Conservation (phyloP, 2,888 invertebrate genomes). For the Gari tellinella region DNA sequence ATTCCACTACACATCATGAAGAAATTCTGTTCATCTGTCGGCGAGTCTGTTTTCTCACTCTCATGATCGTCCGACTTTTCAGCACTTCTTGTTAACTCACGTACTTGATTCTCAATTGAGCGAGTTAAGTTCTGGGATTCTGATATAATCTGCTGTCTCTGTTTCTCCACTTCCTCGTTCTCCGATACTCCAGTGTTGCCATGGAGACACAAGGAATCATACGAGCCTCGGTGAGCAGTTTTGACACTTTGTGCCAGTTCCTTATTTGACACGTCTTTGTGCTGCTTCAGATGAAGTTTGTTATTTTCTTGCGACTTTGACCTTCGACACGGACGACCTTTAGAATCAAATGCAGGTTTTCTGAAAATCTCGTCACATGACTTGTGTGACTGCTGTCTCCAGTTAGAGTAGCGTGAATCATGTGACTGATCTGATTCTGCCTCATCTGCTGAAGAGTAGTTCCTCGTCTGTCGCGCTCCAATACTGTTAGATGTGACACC, state of each 20-base stretch:
- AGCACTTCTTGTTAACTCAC: constrained; percentile 40
- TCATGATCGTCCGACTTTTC: constrained; percentile 57
- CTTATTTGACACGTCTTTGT: constrained; percentile 73
- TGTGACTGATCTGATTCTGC: constrained; percentile 32
- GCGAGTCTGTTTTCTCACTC: constrained; percentile 59
- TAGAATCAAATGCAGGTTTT: constrained; percentile 51
- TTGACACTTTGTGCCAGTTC: constrained; percentile 60
- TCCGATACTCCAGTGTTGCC: constrained; percentile 1
- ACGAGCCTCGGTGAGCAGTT: constrained; percentile 27
- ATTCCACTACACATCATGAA: constrained; percentile 62
- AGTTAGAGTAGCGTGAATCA: constrained; percentile 50
- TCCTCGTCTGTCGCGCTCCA: constrained; percentile 5
- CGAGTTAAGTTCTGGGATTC: constrained; percentile 55
- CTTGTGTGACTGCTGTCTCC: constrained; percentile 63
- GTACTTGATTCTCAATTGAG: constrained; percentile 39
- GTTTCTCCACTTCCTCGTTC: constrained; percentile 24
- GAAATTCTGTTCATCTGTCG: constrained; percentile 82
- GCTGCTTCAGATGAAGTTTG: constrained; percentile 63
- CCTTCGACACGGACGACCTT: constrained; percentile 87
- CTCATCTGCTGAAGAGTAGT: constrained; percentile 55
- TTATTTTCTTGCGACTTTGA: constrained; percentile 87
- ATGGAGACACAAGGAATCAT: constrained; percentile 30
- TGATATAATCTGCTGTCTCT: constrained; percentile 53
- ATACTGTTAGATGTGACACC: no score
- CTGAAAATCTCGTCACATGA: constrained; percentile 65